These are phyloP conservation scores for Bombus soroeensis DNA, from an alignment of 1,140 invertebrate species.

Conservation along the genomic window DNA sequence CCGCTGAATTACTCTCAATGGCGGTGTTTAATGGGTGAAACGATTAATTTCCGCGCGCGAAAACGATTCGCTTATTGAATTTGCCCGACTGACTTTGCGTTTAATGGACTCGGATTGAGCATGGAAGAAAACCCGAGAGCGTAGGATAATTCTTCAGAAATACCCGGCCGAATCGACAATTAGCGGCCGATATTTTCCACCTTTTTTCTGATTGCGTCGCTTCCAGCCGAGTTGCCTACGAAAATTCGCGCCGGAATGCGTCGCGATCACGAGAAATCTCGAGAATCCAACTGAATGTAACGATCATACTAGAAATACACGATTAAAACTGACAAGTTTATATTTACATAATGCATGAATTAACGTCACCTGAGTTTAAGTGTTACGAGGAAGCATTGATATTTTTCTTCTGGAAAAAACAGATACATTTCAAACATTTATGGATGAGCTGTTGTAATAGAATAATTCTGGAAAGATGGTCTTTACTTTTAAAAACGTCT, in stretches of 20 bases:
- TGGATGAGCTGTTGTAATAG: too few relatives aligned
- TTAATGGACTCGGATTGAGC: conserved; percentile 47
- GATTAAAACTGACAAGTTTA: background rate
- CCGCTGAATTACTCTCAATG: conserved; percentile 43
- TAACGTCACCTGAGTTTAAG: too few relatives aligned
- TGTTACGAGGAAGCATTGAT: too few relatives aligned
- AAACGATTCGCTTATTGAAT: conserved; percentile 55
- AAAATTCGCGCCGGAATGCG: background rate
- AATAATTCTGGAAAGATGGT: too few relatives aligned
- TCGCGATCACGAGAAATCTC: background rate
- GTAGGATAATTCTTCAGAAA: conserved; percentile 50
- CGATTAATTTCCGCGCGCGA: conserved; percentile 53
- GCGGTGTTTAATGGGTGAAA: conserved; percentile 53
- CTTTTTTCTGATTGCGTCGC: background rate
- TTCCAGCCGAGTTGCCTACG: background rate
- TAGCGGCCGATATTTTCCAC: conserved; percentile 36
- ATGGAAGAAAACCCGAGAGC: conserved; percentile 15
- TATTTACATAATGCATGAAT: background rate
- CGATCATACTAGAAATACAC: background rate
- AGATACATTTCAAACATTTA: too few relatives aligned
- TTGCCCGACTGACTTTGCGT: conserved; percentile 44
- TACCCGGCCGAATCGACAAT: conserved; percentile 40
- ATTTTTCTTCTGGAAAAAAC: too few relatives aligned
- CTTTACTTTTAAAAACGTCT: too few relatives aligned
- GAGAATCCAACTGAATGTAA: background rate